Base-by-base conservation (phyloP, 1,140 invertebrate species). In the Penaeus vannamei region DNA sequence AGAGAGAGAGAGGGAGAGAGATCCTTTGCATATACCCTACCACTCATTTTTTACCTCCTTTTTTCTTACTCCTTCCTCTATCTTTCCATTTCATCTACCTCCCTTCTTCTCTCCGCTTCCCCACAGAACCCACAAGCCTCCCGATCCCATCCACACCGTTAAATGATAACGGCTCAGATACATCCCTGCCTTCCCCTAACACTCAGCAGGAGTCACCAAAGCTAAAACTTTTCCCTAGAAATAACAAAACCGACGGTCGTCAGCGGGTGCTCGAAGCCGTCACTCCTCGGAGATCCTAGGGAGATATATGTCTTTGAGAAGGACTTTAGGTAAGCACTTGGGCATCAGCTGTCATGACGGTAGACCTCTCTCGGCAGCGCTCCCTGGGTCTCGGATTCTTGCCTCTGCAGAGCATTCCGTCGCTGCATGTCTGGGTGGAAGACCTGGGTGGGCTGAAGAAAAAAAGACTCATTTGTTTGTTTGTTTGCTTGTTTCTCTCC, bases 291-390 rank as follows among this genome's bases (percentile, higher is more conserved):
- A 69, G 85, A 66, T 66, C 62, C 62, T 79, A 61, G 53, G 53
- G 22, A 66, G 85, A 61, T 42, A 79, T 87, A 79, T 87, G 85
- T 87, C 85, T 69, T 81, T 29, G 84, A 32, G 77, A 29, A 85
- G 66, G 32, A 76, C 77, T 79, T 82, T 87, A 87, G 69, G 85
- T 80, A 87, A 87, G 76, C 85, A 87, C 85, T 87, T 69, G 26
- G 60, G 42, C 79, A 53, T 87, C 85, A 87, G 60, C 85, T 87
- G 85, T 82, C 85, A 42, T 81, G 85, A 62, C 36, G 36, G 29
- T n/a, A 29, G 79, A 77, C 85, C 60, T 86, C 85, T 86, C 46
- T 59, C 26, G n/a, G 69, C 12, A 22, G 26, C 12, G 69, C 29
- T 76, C 26, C 19, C 69, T 76, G n/a, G 26, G 17, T 32, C 69